phyloP scores from a whole-genome alignment of 2,797 vertebrate species.

The Pipistrellus nathusii region DNA sequence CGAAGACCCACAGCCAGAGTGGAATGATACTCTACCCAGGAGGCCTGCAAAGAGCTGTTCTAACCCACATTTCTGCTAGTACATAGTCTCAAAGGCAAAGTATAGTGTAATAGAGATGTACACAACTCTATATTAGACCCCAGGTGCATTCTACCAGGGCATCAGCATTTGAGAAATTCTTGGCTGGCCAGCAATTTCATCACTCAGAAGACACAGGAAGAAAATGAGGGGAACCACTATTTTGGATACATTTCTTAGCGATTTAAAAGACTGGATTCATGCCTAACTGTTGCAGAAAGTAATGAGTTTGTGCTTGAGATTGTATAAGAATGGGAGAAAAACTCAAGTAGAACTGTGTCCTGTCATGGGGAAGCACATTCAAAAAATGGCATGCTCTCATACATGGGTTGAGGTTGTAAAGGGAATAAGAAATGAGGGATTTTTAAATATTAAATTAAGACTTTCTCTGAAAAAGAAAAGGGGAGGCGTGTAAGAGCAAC shows the following conservation, averaged over 20 bases:
- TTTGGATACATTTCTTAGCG: background rate
- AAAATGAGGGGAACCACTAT: background rate
- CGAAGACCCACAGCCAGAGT: background rate
- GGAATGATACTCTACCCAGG: background rate
- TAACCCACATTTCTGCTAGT: background rate
- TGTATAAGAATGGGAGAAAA: background rate
- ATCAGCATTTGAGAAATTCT: background rate
- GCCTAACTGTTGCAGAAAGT: background rate
- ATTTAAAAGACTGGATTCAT: background rate
- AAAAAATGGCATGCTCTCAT: background rate
- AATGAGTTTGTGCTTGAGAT: background rate
- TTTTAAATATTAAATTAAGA: conserved; percentile 17
- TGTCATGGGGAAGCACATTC: background rate
- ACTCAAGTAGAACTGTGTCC: background rate
- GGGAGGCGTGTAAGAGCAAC: background rate
- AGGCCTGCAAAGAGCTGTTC: background rate
- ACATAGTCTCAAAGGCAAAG: background rate
- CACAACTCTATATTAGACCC: background rate
- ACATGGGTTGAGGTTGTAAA: background rate
- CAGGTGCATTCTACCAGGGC: background rate
- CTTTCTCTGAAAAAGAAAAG: background rate
- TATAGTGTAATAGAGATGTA: background rate
- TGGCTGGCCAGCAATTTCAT: background rate
- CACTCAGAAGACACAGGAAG: conserved; percentile 23
- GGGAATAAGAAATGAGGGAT: background rate